Evolutionary conservation across 2,888 invertebrate genomes (phyloP), one percentile per base, ranked within the genome.

Genomic region (Amblyteles armatorius): DNA sequence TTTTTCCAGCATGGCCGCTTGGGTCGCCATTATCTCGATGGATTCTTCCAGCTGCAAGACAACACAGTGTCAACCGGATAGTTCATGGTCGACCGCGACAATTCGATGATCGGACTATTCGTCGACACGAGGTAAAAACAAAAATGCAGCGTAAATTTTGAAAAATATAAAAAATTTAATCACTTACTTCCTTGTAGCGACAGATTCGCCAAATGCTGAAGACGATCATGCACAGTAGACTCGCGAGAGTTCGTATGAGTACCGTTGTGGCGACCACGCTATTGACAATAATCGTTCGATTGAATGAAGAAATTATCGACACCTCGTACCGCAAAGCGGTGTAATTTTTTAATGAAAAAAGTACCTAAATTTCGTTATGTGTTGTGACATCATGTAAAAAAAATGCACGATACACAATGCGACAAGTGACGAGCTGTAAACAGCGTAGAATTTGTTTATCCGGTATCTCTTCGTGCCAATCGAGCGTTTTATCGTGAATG

Each of bases 1-100:
- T 82, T 78, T 79, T 52, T 84, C 52, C 60, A 87, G n/a, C 55
- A 82, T 52, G 1, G 33, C 22, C 52, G 82, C 74, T 22, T 87
- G 82, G 1, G 60, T 67, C 13, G 84, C 81, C 19, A 87, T 71
- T 33, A 67, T 57, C 33, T 84, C 79, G 40, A 87, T 77, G 0
- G 82, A 65, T 67, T 77, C 78, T 50, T 67, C 50, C 11, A 86
- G 55, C 85, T 87, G 29, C 13, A 36, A 73, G 44, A 29, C n/a
- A 1, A 16, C 16, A 16, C 16, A 16, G 4, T 16, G 11, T 63
- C 6, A 29, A 48, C 44, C 44, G 44, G 9, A 29, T 4, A 3
- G 40, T 40, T 6, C 4, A 44, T 9, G 2, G 44, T 16, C 44
- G 44, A 48, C 2, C 3, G 13, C 44, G 16, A 48, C 3, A 48